Percentiles rank a stretch among this genome's conserved stretches.
Conservation (phyloP, 2,888 invertebrate species). For the Abrostola triplasia region DNA sequence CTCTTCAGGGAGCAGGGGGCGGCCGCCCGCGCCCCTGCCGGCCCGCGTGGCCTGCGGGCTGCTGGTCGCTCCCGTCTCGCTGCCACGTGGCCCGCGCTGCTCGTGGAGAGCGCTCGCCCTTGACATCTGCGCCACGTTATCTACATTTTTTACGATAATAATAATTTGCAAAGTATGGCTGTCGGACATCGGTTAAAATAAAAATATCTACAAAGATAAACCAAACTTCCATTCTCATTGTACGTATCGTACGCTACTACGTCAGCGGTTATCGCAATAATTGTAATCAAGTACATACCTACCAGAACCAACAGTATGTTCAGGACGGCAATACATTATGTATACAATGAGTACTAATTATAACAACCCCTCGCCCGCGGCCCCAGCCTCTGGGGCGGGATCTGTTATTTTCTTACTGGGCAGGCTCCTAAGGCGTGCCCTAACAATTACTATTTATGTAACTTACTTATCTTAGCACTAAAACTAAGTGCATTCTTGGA, state of each 20-base stretch:
- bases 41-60: background rate
- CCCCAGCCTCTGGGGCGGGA: too few species aligned
- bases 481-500: too few species aligned
- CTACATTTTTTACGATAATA: slow-evolving; percentile 17
- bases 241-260: background rate
- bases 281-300: background rate
- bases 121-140: slow-evolving; percentile 27
- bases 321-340: too few species aligned
- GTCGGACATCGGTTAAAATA: background rate
- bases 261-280: slow-evolving; percentile 1
- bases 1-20: background rate
- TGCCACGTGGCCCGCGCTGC: too few species aligned
- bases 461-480: too few species aligned
- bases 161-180: background rate
- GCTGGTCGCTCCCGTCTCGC: too few species aligned
- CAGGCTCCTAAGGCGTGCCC: too few species aligned
- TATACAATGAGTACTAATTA: too few species aligned
- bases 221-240: background rate
- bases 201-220: background rate
- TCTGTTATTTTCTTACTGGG: too few species aligned
- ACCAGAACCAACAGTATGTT: background rate
- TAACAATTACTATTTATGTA: too few species aligned
- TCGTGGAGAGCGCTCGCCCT: background rate
- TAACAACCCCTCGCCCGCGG: too few species aligned
- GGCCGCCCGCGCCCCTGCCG: background rate